These are phyloP conservation scores for Capra hircus DNA, from an alignment of 2,113 vertebrate genomes.

Conservation along the genomic window DNA sequence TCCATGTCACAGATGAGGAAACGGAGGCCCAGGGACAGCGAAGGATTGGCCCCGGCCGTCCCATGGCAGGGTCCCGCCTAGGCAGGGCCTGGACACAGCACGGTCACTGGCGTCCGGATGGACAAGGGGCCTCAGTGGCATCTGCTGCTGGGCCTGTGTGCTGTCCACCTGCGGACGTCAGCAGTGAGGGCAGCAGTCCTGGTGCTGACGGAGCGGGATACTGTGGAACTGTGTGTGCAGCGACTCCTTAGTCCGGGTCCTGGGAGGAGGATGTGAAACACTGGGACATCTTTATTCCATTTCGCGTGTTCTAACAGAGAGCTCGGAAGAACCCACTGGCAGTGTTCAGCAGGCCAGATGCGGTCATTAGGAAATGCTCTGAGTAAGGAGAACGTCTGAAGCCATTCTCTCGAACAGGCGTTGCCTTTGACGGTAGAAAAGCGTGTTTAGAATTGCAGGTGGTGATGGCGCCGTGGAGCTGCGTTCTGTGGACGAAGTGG, in stretches of 20 bases:
- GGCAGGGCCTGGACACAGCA: not conserved
- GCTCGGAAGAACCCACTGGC: fast-evolving
- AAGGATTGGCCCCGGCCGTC: fast-evolving
- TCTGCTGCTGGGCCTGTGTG: not conserved
- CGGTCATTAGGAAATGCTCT: not conserved
- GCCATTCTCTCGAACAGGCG: not conserved
- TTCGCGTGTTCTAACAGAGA: not conserved
- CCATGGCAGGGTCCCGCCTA: not conserved
- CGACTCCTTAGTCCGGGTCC: fast-evolving
- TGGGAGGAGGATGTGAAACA: not conserved
- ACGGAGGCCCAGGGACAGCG: not conserved
- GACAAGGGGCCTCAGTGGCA: no score
- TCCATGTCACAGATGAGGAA: not conserved
- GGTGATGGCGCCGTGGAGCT: fast-evolving
- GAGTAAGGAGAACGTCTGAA: fast-evolving
- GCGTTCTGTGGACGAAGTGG: fast-evolving
- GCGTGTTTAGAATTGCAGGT: fast-evolving
- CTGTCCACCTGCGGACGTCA: fast-evolving
- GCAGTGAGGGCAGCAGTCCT: not conserved
- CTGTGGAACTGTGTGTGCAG: fast-evolving
- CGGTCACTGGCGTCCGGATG: fast-evolving
- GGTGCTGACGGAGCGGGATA: fast-evolving
- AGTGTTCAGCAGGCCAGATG: fast-evolving
- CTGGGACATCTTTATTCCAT: fast-evolving
- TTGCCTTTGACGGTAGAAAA: not conserved